Conservation (phyloP, 2,888 invertebrate genomes). For the Dermolepida albohirtum region DNA sequence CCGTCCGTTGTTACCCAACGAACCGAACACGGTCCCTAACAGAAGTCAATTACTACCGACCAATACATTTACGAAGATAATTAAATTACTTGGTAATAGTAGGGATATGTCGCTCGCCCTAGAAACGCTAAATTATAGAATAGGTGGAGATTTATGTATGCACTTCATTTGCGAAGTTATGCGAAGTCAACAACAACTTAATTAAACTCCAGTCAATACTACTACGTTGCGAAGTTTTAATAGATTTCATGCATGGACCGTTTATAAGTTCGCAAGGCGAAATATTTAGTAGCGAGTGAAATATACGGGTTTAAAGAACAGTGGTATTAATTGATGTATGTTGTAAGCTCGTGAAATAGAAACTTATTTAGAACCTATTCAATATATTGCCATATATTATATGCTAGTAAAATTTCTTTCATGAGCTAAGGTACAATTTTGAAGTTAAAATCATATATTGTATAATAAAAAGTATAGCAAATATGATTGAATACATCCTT, state of each 20-base stretch:
- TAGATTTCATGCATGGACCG: constrained; percentile 36
- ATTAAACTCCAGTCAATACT: constrained; percentile 33
- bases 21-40: background rate
- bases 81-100: constrained; percentile 12
- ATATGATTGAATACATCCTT: no score
- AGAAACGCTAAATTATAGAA: constrained; percentile 7
- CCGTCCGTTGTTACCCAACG: background rate
- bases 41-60: constrained; percentile 7
- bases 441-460: no score
- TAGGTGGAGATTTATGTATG: background rate
- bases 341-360: no score
- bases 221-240: constrained; percentile 36
- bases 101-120: background rate
- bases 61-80: constrained; percentile 10
- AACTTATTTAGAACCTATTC: no score
- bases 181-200: constrained; percentile 26
- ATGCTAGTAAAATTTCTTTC: no score
- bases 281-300: no score
- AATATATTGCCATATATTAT: no score
- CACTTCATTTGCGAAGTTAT: no score
- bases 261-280: background rate
- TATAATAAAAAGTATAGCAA: no score
- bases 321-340: no score
- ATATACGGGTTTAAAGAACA: no score
- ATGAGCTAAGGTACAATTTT: no score